Evolutionary conservation across 2,113 vertebrate species (phyloP).

Genomic region (Corapipo altera): DNA sequence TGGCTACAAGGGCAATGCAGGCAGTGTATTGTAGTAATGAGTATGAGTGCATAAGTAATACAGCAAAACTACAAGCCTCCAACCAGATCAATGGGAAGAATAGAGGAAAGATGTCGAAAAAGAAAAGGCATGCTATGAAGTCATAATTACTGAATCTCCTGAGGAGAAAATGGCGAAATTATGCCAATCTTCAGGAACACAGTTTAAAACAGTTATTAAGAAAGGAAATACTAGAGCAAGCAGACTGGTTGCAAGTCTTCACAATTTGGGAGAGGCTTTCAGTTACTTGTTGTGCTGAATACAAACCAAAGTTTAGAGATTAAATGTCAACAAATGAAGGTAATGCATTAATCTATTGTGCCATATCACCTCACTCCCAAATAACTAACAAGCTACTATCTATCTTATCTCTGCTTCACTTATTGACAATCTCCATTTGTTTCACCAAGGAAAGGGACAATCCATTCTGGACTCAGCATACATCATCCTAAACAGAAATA

Average conservation of each 20-base stretch:
- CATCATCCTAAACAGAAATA: neutral
- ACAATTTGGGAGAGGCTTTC: neutral
- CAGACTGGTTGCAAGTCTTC: neutral
- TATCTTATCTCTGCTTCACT: constrained; percentile 30
- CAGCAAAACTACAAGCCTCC: neutral
- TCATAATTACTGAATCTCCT: neutral
- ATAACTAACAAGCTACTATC: constrained; percentile 40
- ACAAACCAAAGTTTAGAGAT: constrained; percentile 51
- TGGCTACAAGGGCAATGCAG: neutral
- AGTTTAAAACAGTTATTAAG: neutral
- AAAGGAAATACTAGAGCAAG: neutral
- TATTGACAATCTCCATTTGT: constrained; percentile 41
- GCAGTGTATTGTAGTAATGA: neutral
- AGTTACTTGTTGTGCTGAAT: constrained; percentile 19
- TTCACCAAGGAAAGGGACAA: constrained; percentile 18
- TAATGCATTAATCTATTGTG: constrained; percentile 47
- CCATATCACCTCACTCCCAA: constrained; percentile 20
- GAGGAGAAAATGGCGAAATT: neutral
- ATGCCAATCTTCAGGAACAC: neutral
- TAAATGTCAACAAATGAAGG: constrained; percentile 57
- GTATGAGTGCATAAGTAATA: neutral
- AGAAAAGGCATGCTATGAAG: neutral
- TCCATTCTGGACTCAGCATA: neutral
- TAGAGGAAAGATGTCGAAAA: neutral
- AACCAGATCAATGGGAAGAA: neutral